Percentiles rank a stretch among this genome's conserved stretches.
These are phyloP conservation scores for Patella vulgata DNA, from an alignment of 1,140 invertebrate species.

Conservation along the genomic window DNA sequence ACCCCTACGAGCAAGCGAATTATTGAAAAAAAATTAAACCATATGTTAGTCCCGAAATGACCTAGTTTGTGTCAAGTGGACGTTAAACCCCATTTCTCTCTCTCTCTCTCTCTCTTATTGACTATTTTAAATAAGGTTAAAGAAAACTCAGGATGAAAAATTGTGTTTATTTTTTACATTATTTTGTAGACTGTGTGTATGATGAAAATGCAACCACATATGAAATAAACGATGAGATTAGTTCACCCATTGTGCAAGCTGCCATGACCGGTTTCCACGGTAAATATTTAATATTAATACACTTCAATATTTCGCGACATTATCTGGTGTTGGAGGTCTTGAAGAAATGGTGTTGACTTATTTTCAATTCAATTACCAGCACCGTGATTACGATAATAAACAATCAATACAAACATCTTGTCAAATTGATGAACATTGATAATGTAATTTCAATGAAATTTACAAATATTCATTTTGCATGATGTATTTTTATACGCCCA, in stretches of 20 bases:
- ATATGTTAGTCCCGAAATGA: background rate
- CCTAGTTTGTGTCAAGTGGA: background rate
- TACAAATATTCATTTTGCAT: too few relatives aligned
- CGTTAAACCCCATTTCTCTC: background rate
- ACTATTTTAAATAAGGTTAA: background rate
- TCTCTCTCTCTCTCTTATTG: background rate
- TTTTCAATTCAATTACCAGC: too few relatives aligned
- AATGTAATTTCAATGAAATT: too few relatives aligned
- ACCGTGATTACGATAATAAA: too few relatives aligned
- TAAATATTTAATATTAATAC: too few relatives aligned
- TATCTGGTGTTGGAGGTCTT: too few relatives aligned
- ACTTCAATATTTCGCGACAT: too few relatives aligned
- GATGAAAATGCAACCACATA: conserved; percentile 39
- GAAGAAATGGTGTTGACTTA: too few relatives aligned
- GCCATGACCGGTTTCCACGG: conserved; percentile 56
- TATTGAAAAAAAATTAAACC: background rate
- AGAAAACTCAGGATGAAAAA: background rate
- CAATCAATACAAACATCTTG: too few relatives aligned
- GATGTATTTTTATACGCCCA: too few relatives aligned
- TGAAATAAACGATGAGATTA: conserved; percentile 49
- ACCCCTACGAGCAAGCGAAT: background rate
- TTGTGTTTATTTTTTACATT: conserved; percentile 18
- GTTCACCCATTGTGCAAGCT: conserved; percentile 45
- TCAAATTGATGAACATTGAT: too few relatives aligned
- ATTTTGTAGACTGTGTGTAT: conserved; percentile 54